Evolutionary conservation across 2,888 invertebrate genomes (phyloP).

Genomic region (Brenthis hecate): DNA sequence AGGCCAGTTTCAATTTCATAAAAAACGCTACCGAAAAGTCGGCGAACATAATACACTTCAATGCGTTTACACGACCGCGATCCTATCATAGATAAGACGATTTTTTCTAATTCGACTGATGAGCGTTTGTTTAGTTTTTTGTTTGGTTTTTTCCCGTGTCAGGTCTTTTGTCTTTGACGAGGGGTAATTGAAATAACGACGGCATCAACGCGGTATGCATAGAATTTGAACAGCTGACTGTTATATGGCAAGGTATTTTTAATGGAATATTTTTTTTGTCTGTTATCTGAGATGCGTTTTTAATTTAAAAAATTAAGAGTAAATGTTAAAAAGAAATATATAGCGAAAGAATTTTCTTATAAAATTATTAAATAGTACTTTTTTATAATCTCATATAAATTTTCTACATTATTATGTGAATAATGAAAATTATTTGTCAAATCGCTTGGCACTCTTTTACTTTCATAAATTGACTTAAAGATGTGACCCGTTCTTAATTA

Average conservation of each 20-base stretch:
- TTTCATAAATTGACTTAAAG: no score
- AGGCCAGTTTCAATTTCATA: slow-evolving; percentile 51
- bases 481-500: no score
- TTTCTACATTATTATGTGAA: no score
- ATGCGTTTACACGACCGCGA: slow-evolving; percentile 78
- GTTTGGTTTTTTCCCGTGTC: slow-evolving; percentile 60
- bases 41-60: slow-evolving; percentile 75
- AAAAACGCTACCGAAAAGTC: slow-evolving; percentile 75
- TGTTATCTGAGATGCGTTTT: slow-evolving; percentile 1
- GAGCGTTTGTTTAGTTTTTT: slow-evolving; percentile 52
- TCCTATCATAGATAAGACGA: slow-evolving; percentile 80
- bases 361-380: no score
- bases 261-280: slow-evolving; percentile 32
- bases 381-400: no score
- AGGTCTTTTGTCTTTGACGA: slow-evolving; percentile 81
- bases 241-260: slow-evolving; percentile 42
- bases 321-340: background rate
- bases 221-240: slow-evolving; percentile 79
- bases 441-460: no score
- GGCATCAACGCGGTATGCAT: slow-evolving; percentile 71
- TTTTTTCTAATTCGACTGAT: slow-evolving; percentile 62
- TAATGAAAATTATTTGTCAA: no score
- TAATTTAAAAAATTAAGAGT: background rate
- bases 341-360: no score
- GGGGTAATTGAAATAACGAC: slow-evolving; percentile 82